Evolutionary conservation across 2,888 invertebrate genomes (phyloP), one percentile per base, ranked within the genome.

Genomic region (Noctua fimbriata): DNA sequence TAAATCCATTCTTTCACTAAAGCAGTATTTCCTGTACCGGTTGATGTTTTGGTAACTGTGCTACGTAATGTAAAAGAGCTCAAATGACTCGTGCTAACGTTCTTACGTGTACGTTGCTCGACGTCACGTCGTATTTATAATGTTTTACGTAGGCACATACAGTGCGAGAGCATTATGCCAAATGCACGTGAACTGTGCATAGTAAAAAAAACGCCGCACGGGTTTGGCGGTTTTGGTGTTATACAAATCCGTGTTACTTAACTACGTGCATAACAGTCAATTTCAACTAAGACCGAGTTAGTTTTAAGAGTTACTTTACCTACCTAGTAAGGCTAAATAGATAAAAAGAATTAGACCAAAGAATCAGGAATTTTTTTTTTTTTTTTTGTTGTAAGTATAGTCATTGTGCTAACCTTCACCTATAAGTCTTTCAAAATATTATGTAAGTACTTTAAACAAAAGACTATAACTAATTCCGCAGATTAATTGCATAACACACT

Each of bases 11-110:
- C 10, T 32, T 60, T 14, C 47, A 67, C 6, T 28, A 44, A 21
- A 49, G 49, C 21, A 71, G 44, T 65, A 9, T 44, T 9, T 28
- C 6, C 18, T 65, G 24, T 28, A 47, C 32, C 21, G 2, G 5
- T 70, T n/a, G 21, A 44, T 32, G 32, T 71, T 49, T 55, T 49
- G 21, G 41, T 71, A 21, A n/a, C 7, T 55, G 81, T 65, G 32
- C 24, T 52, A 36, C 55, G 65, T 73, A 28, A 72, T 73, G 28
- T 65, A 47, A 47, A 16, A 44, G 63, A 32, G 18, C 63, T 79
- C 52, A 47, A 65, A 73, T 36, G 82, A 81, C 74, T 73, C 44
- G 79, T 81, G 65, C 44, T 52, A 21, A n/a, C 18, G 32, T 49
- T 65, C 49, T 77, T 78, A 78, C 65, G 63, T 44, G 12, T 55